Evolutionary conservation across 1,140 invertebrate genomes (phyloP), one percentile per base, ranked within the genome.

Genomic region (Daktulosphaira vitifoliae): DNA sequence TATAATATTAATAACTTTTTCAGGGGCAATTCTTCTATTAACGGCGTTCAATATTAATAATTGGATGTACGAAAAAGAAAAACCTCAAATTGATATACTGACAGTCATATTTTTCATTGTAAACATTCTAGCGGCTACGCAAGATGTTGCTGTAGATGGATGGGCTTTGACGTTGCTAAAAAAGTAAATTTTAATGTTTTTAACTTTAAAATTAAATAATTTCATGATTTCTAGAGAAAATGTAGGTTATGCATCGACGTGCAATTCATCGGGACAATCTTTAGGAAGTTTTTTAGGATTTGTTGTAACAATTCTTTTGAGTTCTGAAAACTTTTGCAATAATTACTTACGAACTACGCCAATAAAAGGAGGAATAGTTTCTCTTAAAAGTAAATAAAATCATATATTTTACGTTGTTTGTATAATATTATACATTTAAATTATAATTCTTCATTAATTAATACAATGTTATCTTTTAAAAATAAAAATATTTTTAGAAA

Each of bases 121-220:
- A 0, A 98, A 97, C 72, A 96, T 98, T 71, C 78, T 99, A 54
- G 95, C 94, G 11, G 96, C 96, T 1, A 99, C 96, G n/a, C 97
- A 99, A 79, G 96, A 99, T 76, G 98, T 99, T 73, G 96, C 94
- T 53, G 95, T 99, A 1, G 97, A 99, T 82, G 97, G 97, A 5
- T 99, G 97, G 97, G 96, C 96, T 2, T 76, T 99, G 1, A 99
- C 96, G 2, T 98, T 99, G 91, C 78, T 99, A 2, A 91, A 94
- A 74, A 88, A 89, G 84, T 88, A 75, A 71, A 44, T 44, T 44
- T 3, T 44, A n/a, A 44, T n/a, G n/a, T 7, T 16, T 44, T 44
- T 44, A 11, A 37, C n/a, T 44, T 44, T 11, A n/a, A 44, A 44
- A 44, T 11, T n/a, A 16, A 7, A 13, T 13, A 6, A 37, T 37